These are phyloP conservation scores for Ophthalmotilapia sp. DNA, from an alignment of 2,113 vertebrate species.

Conservation along the genomic window DNA sequence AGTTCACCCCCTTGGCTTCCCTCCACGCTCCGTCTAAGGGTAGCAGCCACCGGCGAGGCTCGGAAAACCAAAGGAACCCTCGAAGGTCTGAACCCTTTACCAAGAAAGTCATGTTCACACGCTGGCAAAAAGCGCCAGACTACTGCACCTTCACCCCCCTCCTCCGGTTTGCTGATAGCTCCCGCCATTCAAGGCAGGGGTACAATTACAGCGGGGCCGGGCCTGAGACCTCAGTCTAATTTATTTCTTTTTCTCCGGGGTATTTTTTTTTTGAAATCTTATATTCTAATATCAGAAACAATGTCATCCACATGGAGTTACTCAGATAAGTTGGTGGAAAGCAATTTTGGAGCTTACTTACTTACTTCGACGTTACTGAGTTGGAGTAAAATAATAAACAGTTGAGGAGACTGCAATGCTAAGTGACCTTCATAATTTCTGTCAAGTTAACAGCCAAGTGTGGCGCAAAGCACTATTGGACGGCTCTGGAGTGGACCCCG, in stretches of 20 bases:
- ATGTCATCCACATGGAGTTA: not conserved
- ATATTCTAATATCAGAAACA: not conserved
- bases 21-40: slow-evolving; percentile 63
- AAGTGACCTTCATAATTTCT: slow-evolving; percentile 12
- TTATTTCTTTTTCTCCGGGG: not conserved
- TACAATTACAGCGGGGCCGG: slow-evolving; percentile 61
- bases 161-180: slow-evolving; percentile 66
- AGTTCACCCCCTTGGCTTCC: slow-evolving; percentile 80
- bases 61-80: slow-evolving; percentile 63
- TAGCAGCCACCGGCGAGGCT: slow-evolving; percentile 58
- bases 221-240: slow-evolving; percentile 79
- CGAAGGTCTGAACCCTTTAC: slow-evolving; percentile 72
- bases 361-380: not conserved
- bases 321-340: not conserved
- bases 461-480: slow-evolving; percentile 6
- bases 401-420: not conserved
- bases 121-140: slow-evolving; percentile 71
- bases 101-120: slow-evolving; percentile 76
- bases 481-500: not conserved
- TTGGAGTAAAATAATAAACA: not conserved
- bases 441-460: not conserved
- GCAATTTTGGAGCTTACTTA: not conserved
- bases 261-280: accelerated
- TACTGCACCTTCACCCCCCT: slow-evolving; percentile 76
- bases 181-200: slow-evolving; percentile 37